Percentiles rank a stretch among this genome's conserved stretches.
Conservation (phyloP, 2,113 vertebrate species). For the Cinclus mexicanus region DNA sequence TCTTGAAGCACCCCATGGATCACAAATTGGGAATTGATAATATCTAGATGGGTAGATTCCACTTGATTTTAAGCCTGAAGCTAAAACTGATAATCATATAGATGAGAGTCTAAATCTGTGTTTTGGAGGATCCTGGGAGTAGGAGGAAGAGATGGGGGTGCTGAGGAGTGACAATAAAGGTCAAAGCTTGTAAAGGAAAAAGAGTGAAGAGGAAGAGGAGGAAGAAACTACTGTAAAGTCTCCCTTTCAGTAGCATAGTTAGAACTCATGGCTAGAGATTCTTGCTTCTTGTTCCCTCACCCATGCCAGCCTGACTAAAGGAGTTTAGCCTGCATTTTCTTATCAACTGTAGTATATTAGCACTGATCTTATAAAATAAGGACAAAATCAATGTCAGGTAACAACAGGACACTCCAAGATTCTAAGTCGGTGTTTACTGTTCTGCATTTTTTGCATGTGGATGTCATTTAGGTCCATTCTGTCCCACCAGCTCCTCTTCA, state of each 20-base stretch:
- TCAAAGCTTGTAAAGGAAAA: not conserved
- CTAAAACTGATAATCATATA: not conserved
- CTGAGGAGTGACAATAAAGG: not conserved
- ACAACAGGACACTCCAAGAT: not conserved
- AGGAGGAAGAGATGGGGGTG: not conserved
- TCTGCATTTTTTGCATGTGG: not conserved
- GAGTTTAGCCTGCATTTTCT: not conserved
- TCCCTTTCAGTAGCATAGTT: not conserved
- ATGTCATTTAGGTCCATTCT: fast-evolving
- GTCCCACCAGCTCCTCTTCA: not conserved
- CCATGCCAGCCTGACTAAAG: not conserved
- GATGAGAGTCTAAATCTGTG: not conserved
- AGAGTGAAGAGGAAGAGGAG: not conserved
- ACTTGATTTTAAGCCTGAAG: not conserved
- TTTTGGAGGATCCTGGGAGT: not conserved
- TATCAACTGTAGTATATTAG: not conserved
- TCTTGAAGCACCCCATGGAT: not conserved
- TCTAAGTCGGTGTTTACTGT: not conserved
- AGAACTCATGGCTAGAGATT: not conserved
- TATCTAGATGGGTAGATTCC: not conserved
- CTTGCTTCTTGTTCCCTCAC: not conserved
- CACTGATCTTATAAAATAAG: not conserved
- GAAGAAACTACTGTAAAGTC: not conserved
- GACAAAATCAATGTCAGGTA: not conserved
- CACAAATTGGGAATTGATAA: not conserved